Evolutionary conservation across 2,113 vertebrate genomes (phyloP), one percentile per base, ranked within the genome.

Genomic region (Crotophaga sulcirostris): DNA sequence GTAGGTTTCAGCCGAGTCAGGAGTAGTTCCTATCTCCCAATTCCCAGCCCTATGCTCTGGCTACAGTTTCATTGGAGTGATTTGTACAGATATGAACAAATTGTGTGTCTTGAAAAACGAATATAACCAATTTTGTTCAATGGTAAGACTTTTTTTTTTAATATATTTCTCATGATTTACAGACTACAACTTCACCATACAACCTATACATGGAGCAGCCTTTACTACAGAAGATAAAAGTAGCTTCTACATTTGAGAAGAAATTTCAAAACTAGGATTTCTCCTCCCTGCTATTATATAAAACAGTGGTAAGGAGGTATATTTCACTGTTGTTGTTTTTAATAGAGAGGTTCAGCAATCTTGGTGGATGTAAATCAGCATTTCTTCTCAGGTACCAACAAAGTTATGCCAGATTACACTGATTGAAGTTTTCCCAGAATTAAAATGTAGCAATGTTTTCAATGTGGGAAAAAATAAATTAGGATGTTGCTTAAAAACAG

Each of bases 1-100:
- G 93, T 88, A 94, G 72, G 87, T 86, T 95, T 95, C 73, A 96
- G 76, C 76, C 1, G 19, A 93, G 40, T 93, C 85, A 94, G 88
- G 83, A 94, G 62, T 36, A 93, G 64, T 16, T 92, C 56, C 21
- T 49, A 75, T 96, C 51, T 93, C 79, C 76, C 90, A 86, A 1
- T 93, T 96, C 88, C 92, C 96, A 95, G n/a, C 24, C 44, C 79
- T 89, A 4, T 38, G 36, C 17, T 78, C 52, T 90, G 51, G 18
- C 26, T 73, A 69, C 70, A 64, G 16, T 86, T 84, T 81, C 36
- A 36, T 42, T 72, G 52, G 23, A 26, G 45, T 84, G n/a, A 89
- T 86, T 84, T 85, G 51, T 85, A 56, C 45, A 64, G 28, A 11
- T 58, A 63, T 24, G 38, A 86, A 78, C 36, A 81, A 86, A 74